phyloP scores from a whole-genome alignment of 1,140 invertebrate genomes.

The Amphibalanus amphitrite region DNA sequence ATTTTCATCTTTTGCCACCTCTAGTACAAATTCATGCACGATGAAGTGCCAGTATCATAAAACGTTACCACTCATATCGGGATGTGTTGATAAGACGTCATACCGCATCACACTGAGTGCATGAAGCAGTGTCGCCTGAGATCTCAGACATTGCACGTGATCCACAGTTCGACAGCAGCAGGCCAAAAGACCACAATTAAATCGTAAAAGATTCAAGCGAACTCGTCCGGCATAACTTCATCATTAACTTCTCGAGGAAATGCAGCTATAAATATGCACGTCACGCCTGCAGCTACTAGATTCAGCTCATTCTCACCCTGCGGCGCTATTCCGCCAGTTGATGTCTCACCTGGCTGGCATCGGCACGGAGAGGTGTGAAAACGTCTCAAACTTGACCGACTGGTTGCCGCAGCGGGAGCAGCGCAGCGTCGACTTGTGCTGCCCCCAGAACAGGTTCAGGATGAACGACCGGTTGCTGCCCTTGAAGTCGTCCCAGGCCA shows the following conservation, averaged over 20 bases:
- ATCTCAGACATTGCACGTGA: too few relatives aligned
- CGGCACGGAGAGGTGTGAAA: slow-evolving; percentile 48
- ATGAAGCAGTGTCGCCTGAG: too few relatives aligned
- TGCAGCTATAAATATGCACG: background rate
- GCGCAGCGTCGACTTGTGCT: slow-evolving; percentile 61
- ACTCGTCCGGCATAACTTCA: background rate
- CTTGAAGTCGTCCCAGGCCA: slow-evolving; percentile 55
- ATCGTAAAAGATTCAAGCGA: background rate
- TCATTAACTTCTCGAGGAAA: too few relatives aligned
- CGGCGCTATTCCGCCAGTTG: background rate
- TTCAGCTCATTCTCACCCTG: background rate
- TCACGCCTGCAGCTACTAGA: background rate
- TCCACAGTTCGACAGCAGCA: too few relatives aligned
- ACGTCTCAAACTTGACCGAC: slow-evolving; percentile 74
- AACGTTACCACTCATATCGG: too few relatives aligned
- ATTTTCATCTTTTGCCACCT: too few relatives aligned
- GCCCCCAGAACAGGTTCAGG: slow-evolving; percentile 65
- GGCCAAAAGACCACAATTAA: background rate
- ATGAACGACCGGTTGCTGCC: slow-evolving; percentile 56
- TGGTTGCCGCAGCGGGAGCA: slow-evolving; percentile 54
- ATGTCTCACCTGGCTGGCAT: slow-evolving; percentile 11
- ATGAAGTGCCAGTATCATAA: too few relatives aligned
- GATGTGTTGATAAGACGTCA: too few relatives aligned
- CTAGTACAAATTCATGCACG: too few relatives aligned
- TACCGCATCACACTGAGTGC: too few relatives aligned